phyloP scores from a whole-genome alignment of 2,797 vertebrate species.

The Okamejei kenojei region DNA sequence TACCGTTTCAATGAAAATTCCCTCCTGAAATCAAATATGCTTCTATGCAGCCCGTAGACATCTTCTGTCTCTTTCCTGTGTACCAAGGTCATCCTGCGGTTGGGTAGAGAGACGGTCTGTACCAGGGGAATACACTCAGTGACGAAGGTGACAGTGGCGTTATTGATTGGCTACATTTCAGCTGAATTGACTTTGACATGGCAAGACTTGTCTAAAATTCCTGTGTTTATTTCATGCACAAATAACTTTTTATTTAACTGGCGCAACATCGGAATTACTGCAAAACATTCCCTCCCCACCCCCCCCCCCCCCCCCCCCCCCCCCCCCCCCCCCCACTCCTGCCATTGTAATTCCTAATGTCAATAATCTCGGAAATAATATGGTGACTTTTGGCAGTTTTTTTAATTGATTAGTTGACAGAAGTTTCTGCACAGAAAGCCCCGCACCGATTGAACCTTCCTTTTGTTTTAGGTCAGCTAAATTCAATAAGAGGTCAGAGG shows the following conservation, averaged over 20 bases:
- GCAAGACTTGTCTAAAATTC: not conserved
- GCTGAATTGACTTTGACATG: not conserved
- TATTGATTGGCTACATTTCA: not conserved
- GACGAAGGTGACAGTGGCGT: not conserved
- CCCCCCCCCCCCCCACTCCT: no score
- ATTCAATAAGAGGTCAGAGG: not conserved
- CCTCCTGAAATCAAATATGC: not conserved
- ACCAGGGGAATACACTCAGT: not conserved
- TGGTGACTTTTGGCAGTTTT: not conserved
- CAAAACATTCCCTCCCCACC: no score
- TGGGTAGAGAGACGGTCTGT: not conserved
- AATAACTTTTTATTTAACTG: no score
- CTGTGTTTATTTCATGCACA: not conserved
- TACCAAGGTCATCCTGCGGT: not conserved
- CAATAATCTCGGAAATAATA: not conserved
- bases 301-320: no score
- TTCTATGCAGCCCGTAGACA: not conserved
- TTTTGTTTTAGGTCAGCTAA: not conserved
- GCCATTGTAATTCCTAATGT: not conserved
- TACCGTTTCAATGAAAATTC: not conserved
- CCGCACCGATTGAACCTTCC: not conserved
- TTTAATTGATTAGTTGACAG: not conserved
- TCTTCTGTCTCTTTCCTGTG: not conserved
- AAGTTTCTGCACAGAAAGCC: not conserved
- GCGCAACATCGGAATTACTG: not conserved